phyloP scores from a whole-genome alignment of 2,797 vertebrate genomes.

The Orestias chungarensis region DNA sequence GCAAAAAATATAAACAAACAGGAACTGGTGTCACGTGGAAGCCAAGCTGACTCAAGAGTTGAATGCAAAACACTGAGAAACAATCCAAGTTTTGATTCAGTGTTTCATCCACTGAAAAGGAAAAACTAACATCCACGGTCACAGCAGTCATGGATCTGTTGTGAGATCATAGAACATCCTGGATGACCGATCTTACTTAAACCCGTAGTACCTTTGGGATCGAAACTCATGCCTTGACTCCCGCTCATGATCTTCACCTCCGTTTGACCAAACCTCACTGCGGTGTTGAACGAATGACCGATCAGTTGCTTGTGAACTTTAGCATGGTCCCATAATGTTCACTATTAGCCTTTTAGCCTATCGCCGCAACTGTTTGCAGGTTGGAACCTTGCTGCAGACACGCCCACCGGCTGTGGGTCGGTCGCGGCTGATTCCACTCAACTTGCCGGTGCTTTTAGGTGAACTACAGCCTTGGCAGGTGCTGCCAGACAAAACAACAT shows the following conservation, averaged over 20 bases:
- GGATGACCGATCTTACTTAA: neutral
- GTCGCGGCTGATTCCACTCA: neutral
- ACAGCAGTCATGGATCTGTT: neutral
- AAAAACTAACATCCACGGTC: neutral
- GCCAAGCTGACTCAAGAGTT: neutral
- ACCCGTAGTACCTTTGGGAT: slow-evolving; percentile 75
- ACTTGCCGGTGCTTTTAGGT: neutral
- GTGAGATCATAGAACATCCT: neutral
- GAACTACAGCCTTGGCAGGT: neutral
- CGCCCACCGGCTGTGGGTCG: neutral
- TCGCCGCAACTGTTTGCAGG: neutral
- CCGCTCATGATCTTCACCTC: slow-evolving; percentile 50
- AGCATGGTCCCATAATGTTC: neutral
- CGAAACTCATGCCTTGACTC: slow-evolving; percentile 58
- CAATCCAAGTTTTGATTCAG: neutral
- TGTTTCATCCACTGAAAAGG: neutral
- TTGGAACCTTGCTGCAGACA: neutral
- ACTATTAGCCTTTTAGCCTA: neutral
- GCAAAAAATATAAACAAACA: slow-evolving; percentile 6
- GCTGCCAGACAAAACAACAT: too few relatives aligned
- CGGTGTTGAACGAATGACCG: neutral
- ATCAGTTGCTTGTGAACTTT: neutral
- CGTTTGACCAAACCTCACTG: neutral
- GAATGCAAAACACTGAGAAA: neutral
- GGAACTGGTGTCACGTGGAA: slow-evolving; percentile 47